Base-by-base conservation (phyloP, 2,888 invertebrate species). In the Exocentrus adspersus region DNA sequence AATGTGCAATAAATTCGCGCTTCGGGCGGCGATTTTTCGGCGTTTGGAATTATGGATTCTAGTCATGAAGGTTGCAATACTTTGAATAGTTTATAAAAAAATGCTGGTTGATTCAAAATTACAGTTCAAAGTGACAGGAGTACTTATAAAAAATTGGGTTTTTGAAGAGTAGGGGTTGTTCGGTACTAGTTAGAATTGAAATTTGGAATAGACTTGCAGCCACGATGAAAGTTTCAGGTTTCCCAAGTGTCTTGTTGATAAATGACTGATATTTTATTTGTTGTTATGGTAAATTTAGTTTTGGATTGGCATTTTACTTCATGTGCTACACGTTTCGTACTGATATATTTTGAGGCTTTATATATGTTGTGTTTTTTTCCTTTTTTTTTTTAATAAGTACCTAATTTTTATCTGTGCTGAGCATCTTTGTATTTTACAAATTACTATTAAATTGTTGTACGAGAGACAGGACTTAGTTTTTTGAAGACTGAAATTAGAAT, bases 401-500 rank as follows among this genome's bases (percentile, higher is more conserved):
- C 61, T 67, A 69, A 65, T 64, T 66, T 64, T 64, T 70, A 62
- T 63, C 52, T 57, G 54, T 65, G 68, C 65, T 63, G 60, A 65
- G 67, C 66, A 64, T 68, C 60, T 62, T 72, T 68, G 64, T 70
- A 69, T 72, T 72, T 74, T 71, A 69, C 68, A 67, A 73, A 70
- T 69, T 70, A n/a, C n/a, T n/a, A 67, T 69, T 60, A 65, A 71
- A 71, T 72, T 73, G 73, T 75, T 75, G 74, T 72, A 75, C 69
- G 79, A 79, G 77, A 75, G 77, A 76, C 79, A 79, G 79, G 79
- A 79, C 79, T 79, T 78, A 68, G 71, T 73, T 76, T 70, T 74
- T 73, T 66, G 72, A 74, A 73, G 73, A 73, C 77, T 78, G 77
- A 77, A 77, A 76, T 71, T 74, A 67, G 64, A 73, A 70, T 71